Base-by-base conservation (phyloP, 2,888 invertebrate genomes). In the Rhagonycha lutea region DNA sequence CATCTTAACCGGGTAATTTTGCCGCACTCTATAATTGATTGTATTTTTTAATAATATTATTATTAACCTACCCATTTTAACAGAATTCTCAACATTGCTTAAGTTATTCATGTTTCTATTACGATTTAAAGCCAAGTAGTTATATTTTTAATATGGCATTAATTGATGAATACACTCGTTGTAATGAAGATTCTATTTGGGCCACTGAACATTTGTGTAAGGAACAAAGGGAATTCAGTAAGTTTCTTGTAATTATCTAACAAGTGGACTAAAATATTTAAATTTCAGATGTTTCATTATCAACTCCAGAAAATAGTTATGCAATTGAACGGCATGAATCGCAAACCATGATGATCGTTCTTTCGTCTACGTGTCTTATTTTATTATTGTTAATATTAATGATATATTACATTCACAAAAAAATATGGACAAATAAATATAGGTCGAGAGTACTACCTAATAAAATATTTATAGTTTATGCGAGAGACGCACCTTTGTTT, bases 111-210 rank as follows among this genome's bases (percentile, higher is more conserved):
- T 71, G 70, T 63, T 9, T 10, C 4, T 71, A 71, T 47, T 14
- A n/a, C 8, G 32, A 63, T 29, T 71, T 71, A 61, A 14, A 60
- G 12, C 18, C 70, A 3, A 47, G 47, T 9, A 18, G n/a, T 1
- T 71, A 71, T 32, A 12, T 5, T 5, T 71, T 62, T 23, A 2
- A 10, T 29, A 29, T 28, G 23, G 11, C 2, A 63, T 65, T 71
- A 18, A 24, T 71, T 9, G 70, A 71, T 12, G 70, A 71, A 47
- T 47, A 71, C 23, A 71, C 70, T n/a, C 62, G 70, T 4, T 71
- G 70, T 29, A 63, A 47, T n/a, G 1, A 2, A 71, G 62, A 71
- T 18, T 29, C 70, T 2, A n/a, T 71, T 4, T 71, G 70, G 70
- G 23, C 63, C 0, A n/a, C 24, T 12, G 8, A 12, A 14, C 11